Evolutionary conservation across 2,113 vertebrate species (phyloP).

Genomic region (Paramormyrops kingsleyae): DNA sequence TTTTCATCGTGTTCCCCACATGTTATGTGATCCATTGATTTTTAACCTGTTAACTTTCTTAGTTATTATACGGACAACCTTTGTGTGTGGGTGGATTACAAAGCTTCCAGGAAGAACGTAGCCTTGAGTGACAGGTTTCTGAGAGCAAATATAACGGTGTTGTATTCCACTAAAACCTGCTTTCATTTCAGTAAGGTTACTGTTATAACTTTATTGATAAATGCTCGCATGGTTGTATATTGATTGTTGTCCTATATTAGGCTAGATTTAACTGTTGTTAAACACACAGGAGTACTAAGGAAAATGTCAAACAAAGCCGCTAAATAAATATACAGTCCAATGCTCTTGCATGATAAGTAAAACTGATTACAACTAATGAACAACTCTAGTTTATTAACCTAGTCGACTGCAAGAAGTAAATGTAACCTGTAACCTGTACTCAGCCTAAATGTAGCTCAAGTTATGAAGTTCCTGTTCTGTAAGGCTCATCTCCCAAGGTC

Average conservation of each 20-base stretch:
- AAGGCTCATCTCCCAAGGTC: constrained; percentile 21
- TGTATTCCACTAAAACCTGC: constrained; percentile 29
- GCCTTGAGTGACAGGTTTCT: constrained; percentile 21
- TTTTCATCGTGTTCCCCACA: neutral
- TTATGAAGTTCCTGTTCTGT: constrained; percentile 3
- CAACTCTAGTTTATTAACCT: constrained; percentile 36
- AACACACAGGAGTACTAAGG: constrained; percentile 28
- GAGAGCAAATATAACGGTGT: constrained; percentile 27
- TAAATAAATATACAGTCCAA: constrained; percentile 32
- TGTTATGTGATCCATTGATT: neutral
- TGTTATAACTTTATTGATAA: constrained; percentile 33
- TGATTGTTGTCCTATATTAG: constrained; percentile 29
- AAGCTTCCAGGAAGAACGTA: constrained; percentile 20
- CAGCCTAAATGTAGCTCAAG: constrained; percentile 39
- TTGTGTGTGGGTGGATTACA: neutral
- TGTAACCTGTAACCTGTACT: constrained; percentile 38
- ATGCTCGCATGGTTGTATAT: constrained; percentile 40
- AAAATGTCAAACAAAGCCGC: constrained; percentile 26
- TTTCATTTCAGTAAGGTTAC: constrained; percentile 38
- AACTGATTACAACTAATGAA: constrained; percentile 38
- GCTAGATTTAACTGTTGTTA: constrained; percentile 32
- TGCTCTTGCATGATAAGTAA: constrained; percentile 52
- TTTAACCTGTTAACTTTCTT: constrained; percentile 9
- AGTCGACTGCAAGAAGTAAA: constrained; percentile 25
- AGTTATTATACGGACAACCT: neutral